phyloP scores from a whole-genome alignment of 2,888 invertebrate species.

The Ischnura elegans region DNA sequence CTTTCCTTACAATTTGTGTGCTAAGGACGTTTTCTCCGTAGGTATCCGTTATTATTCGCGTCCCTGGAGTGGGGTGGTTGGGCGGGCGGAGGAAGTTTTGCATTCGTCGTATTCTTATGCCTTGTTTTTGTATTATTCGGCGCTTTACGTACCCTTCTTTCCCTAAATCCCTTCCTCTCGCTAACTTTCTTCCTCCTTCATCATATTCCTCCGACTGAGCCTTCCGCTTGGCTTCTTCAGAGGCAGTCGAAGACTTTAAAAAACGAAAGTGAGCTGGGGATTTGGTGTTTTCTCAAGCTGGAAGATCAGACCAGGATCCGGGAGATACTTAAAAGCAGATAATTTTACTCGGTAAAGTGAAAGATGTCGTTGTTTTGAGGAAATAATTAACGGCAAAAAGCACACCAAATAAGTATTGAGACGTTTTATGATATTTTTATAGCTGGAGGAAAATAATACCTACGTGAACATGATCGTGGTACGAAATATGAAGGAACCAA shows the following conservation, averaged over 20 bases:
- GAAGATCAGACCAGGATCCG: not conserved
- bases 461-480: too few species aligned
- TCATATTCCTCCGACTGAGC: conserved; percentile 10
- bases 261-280: not conserved
- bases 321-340: not conserved
- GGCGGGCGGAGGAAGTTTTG: not conserved
- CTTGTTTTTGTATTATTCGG: not conserved
- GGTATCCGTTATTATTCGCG: conserved; percentile 50
- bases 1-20: conserved; percentile 47
- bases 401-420: not conserved
- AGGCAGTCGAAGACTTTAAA: not conserved
- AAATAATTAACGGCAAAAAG: not conserved
- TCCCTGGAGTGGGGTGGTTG: not conserved
- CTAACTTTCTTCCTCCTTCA: not conserved
- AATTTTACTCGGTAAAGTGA: too few species aligned
- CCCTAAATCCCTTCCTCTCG: not conserved
- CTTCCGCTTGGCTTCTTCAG: not conserved
- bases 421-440: too few species aligned
- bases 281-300: not conserved
- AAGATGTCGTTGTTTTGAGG: too few species aligned
- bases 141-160: not conserved
- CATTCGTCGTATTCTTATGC: not conserved
- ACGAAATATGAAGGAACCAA: too few species aligned
- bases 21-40: conserved; percentile 36
- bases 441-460: too few species aligned